A percentile compares a stretch with the other conserved stretches of the same genome.
These are phyloP conservation scores for Perca flavescens DNA, from an alignment of 2,113 vertebrate genomes.

Conservation along the genomic window DNA sequence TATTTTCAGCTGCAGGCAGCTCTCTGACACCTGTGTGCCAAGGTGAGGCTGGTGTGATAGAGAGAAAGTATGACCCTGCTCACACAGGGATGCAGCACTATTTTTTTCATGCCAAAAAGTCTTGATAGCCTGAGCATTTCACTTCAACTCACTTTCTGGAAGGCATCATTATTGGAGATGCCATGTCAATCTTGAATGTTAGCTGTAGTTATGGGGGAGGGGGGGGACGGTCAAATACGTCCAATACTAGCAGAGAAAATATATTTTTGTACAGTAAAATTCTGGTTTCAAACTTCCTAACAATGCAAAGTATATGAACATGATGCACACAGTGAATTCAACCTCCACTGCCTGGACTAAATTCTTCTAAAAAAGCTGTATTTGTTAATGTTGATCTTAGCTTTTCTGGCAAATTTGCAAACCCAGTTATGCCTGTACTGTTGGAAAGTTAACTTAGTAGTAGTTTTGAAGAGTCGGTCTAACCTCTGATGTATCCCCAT, in stretches of 20 bases:
- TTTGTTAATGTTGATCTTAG: neutral
- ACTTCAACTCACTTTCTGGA: constrained; percentile 32
- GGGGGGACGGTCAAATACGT: constrained; percentile 9
- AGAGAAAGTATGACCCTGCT: constrained; percentile 58
- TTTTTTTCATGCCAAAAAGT: constrained; percentile 36
- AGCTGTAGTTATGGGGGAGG: constrained; percentile 3
- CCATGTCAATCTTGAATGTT: constrained; percentile 48
- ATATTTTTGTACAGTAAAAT: neutral
- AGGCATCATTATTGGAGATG: constrained; percentile 32
- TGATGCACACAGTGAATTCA: neutral
- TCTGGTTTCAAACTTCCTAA: constrained; percentile 24
- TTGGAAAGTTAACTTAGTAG: neutral
- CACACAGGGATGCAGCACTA: constrained; percentile 32
- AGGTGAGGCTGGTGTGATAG: constrained; percentile 49
- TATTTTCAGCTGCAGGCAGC: constrained; percentile 68
- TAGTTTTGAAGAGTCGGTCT: neutral
- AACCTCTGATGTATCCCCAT: constrained; percentile 15
- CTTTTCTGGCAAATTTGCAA: neutral
- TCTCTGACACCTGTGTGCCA: constrained; percentile 70
- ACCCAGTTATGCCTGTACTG: neutral
- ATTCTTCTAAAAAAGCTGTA: neutral
- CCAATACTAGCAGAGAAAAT: neutral
- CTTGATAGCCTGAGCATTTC: constrained; percentile 24
- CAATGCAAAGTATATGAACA: neutral
- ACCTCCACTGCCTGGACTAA: neutral